phyloP scores from a whole-genome alignment of 2,888 invertebrate genomes.

The Drosophila siamana region DNA sequence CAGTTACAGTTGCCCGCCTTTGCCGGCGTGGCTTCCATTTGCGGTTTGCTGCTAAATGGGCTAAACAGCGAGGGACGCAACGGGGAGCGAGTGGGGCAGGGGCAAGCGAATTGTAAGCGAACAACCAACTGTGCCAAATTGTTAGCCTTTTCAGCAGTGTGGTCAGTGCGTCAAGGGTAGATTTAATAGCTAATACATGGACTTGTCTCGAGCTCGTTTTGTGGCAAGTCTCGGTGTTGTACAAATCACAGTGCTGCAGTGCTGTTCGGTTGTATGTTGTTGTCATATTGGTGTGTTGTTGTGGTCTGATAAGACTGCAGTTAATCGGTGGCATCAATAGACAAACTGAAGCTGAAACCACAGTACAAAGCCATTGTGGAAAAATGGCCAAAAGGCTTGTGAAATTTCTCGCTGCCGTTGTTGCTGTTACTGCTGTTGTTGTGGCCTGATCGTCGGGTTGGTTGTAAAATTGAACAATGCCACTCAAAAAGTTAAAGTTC shows the following conservation, averaged over 20 bases:
- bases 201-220: constrained; percentile 19
- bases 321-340: constrained; percentile 45
- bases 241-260: constrained; percentile 5
- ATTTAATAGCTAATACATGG: constrained; percentile 11
- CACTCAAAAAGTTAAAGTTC: constrained; percentile 84
- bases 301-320: constrained; percentile 34
- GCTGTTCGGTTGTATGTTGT: no score
- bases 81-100: neutral
- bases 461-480: constrained; percentile 80
- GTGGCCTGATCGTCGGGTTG: constrained; percentile 48
- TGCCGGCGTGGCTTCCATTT: constrained; percentile 22
- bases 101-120: constrained; percentile 4
- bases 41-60: constrained; percentile 26
- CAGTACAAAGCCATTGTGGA: constrained; percentile 42
- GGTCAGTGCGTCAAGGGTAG: constrained; percentile 36
- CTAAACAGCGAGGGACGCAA: neutral
- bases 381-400: constrained; percentile 78
- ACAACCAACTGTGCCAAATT: constrained; percentile 30
- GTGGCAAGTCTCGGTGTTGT: constrained; percentile 17
- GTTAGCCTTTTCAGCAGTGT: constrained; percentile 13
- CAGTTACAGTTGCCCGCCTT: constrained; percentile 15
- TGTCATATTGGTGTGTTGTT: no score
- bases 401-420: constrained; percentile 63
- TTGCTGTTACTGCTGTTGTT: constrained; percentile 38
- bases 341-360: constrained; percentile 37